phyloP scores from a whole-genome alignment of 2,113 vertebrate species.

The Hemibagrus wyckioides region DNA sequence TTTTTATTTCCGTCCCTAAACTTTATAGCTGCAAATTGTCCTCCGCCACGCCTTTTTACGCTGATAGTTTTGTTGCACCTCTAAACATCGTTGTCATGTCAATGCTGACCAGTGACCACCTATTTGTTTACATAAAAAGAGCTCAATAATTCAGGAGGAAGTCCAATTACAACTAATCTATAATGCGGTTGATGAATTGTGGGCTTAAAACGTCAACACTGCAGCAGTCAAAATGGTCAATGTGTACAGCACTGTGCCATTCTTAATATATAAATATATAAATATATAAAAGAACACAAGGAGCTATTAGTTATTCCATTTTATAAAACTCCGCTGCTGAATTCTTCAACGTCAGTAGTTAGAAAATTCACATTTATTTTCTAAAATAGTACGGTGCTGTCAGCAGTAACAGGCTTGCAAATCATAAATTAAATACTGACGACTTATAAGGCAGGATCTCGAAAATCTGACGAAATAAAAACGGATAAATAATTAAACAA shows the following conservation, averaged over 20 bases:
- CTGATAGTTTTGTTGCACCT: conserved; percentile 33
- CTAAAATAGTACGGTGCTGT: neutral
- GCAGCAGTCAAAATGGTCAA: neutral
- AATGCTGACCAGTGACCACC: conserved; percentile 21
- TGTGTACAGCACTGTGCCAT: neutral
- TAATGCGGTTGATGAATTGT: conserved; percentile 34
- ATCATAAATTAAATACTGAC: neutral
- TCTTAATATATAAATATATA: conserved; percentile 27
- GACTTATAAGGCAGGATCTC: neutral
- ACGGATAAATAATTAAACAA: neutral
- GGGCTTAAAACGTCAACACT: conserved; percentile 31
- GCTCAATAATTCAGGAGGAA: conserved; percentile 43
- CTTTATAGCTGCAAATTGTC: conserved; percentile 19
- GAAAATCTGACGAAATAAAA: neutral
- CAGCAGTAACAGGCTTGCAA: neutral
- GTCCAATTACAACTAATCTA: conserved; percentile 48
- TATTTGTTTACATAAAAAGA: conserved; percentile 37
- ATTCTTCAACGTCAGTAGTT: neutral
- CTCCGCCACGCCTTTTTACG: conserved; percentile 24
- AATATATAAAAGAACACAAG: neutral
- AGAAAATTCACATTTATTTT: neutral
- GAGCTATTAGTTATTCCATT: neutral
- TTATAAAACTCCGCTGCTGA: neutral
- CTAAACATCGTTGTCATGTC: conserved; percentile 42
- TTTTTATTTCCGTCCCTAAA: conserved; percentile 38